Percentiles rank a stretch among this genome's conserved stretches.
Evolutionary conservation across 1,140 invertebrate species (phyloP).

Genomic region (Drosophila ogumai): DNA sequence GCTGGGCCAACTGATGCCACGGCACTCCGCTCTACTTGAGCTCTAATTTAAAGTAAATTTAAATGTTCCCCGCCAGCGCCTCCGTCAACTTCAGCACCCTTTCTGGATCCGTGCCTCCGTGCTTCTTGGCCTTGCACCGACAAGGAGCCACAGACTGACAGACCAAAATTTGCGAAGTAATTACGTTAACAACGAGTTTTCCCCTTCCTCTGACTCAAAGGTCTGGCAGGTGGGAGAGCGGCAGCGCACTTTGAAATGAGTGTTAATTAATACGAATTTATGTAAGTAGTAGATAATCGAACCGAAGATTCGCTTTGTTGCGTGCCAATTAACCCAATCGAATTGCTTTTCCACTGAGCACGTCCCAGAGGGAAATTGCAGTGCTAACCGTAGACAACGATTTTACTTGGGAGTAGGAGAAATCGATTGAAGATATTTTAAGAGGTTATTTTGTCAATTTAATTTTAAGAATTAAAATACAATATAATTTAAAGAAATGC

Average conservation of each 20-base stretch:
- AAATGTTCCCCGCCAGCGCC: background rate
- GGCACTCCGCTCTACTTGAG: constrained; percentile 4
- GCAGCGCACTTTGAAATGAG: background rate
- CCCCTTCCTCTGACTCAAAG: background rate
- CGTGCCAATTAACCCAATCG: constrained; percentile 1
- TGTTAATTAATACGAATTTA: constrained; percentile 17
- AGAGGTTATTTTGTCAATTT: background rate
- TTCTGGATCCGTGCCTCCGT: background rate
- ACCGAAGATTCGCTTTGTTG: constrained; percentile 1
- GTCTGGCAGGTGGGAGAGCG: background rate
- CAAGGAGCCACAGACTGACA: constrained; percentile 8
- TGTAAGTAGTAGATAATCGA: constrained; percentile 6
- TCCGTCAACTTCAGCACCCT: background rate
- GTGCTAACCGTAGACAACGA: background rate
- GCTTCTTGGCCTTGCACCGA: background rate
- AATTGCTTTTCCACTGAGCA: background rate
- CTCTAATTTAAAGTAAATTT: constrained; percentile 20
- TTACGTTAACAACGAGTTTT: constrained; percentile 16
- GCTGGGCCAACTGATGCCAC: constrained; percentile 7
- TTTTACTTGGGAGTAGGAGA: background rate
- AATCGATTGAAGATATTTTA: background rate
- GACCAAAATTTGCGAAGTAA: constrained; percentile 7
- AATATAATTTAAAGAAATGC: background rate
- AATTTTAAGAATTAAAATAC: background rate
- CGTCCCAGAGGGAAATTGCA: background rate